phyloP scores from a whole-genome alignment of 2,888 invertebrate species.

The Dicyrtoma fusca region DNA sequence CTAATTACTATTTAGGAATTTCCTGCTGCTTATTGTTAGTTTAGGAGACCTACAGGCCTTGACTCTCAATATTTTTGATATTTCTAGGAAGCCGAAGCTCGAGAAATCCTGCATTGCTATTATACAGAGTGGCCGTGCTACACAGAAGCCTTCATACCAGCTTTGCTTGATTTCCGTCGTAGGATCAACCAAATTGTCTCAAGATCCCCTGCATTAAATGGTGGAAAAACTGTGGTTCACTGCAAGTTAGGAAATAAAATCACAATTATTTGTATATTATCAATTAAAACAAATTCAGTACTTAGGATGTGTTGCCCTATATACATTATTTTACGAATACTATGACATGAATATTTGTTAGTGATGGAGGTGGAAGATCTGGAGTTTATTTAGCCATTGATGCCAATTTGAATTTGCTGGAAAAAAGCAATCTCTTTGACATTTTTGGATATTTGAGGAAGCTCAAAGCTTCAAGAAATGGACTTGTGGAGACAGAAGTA shows the following conservation, averaged over 20 bases:
- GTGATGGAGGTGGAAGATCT: constrained; percentile 89
- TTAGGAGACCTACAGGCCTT: too few species aligned
- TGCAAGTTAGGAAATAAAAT: constrained; percentile 95
- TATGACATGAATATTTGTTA: constrained; percentile 61
- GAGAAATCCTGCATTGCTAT: constrained; percentile 78
- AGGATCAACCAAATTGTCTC: constrained; percentile 87
- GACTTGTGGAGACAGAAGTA: constrained; percentile 72
- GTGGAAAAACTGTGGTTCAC: constrained; percentile 93
- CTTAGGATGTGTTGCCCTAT: too few species aligned
- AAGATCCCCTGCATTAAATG: constrained; percentile 63
- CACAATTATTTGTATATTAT: neutral
- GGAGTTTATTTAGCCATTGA: constrained; percentile 93
- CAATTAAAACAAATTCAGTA: neutral
- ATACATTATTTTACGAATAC: neutral
- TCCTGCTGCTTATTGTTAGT: too few species aligned
- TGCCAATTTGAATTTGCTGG: constrained; percentile 77
- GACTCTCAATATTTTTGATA: too few species aligned
- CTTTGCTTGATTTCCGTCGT: constrained; percentile 89
- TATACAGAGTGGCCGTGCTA: constrained; percentile 99
- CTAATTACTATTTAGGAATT: too few species aligned
- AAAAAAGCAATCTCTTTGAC: constrained; percentile 88
- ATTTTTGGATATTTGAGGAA: constrained; percentile 92
- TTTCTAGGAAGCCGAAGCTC: constrained; percentile 28
- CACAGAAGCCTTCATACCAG: constrained; percentile 93
- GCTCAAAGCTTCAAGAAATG: constrained; percentile 83